Evolutionary conservation across 2,888 invertebrate genomes (phyloP), one percentile per base, ranked within the genome.

Genomic region (Blastobasis lacticolella): DNA sequence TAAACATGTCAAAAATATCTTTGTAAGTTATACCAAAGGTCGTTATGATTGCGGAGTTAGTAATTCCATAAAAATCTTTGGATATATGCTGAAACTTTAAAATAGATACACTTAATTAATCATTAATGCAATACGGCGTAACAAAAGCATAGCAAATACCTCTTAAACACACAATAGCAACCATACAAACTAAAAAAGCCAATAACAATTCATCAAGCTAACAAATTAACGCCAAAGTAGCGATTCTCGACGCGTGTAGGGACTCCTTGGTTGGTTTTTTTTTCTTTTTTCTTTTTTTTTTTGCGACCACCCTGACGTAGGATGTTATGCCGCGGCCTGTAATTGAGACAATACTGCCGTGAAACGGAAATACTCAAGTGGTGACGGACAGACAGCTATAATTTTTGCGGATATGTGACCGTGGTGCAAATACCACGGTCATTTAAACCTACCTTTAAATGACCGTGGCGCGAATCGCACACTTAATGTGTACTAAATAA

Each of bases 341-440:
- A 80, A 84, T 83, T 78, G 79, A 78, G 76, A 74, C 77, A 73
- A 80, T 75, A 71, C 69, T 62, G 57, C 57, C 58, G 49, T 56
- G 53, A 45, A 55, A 71, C 77, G 76, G 76, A 77, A 78, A 75
- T 71, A 58, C 64, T 69, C 63, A 61, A 62, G 56, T 50, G 59
- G 57, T 64, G 67, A 66, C 59, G 57, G 23, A 23, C 23, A 23
- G 23, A 23, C 23, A 23, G 23, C 23, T 23, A 23, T 23, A 23
- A 23, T 23, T 23, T 23, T 23, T 23, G 23, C 23, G 23, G 23
- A 23, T 23, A 23, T 2, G 1, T 23, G 23, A 23, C 23, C 23
- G 23, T 23, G 23, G 23, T 3, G 23, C 23, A 23, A 23, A 23
- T 23, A n/a, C n/a, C n/a, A n/a, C n/a, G n/a, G n/a, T n/a, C n/a